A percentile compares a stretch with the other conserved stretches of the same genome.
Evolutionary conservation across 1,140 invertebrate genomes (phyloP).

Genomic region (Belonocnema kinseyi): DNA sequence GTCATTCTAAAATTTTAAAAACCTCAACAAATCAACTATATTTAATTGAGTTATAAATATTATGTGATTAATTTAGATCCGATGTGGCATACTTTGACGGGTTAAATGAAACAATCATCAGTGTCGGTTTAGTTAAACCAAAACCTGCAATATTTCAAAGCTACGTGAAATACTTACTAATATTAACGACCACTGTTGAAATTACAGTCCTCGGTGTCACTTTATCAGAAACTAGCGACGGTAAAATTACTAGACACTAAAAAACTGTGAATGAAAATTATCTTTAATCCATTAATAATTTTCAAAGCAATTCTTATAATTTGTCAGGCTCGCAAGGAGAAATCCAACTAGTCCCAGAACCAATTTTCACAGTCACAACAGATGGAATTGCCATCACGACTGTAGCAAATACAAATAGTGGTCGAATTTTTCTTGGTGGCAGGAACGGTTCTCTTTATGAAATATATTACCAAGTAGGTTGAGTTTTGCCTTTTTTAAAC

Average conservation of each 20-base stretch:
- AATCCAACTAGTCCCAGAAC: constrained; percentile 95
- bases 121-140: constrained; percentile 90
- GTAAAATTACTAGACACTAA: constrained; percentile 59
- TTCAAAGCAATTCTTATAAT: constrained; percentile 16
- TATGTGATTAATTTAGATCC: constrained; percentile 75
- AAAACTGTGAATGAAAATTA: background rate
- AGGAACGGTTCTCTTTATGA: constrained; percentile 97
- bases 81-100: constrained; percentile 97
- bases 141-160: constrained; percentile 91
- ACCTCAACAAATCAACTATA: background rate
- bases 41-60: constrained; percentile 2
- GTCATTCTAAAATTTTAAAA: background rate
- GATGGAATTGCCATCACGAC: constrained; percentile 92
- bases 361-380: constrained; percentile 93
- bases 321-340: constrained; percentile 80
- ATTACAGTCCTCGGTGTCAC: constrained; percentile 92
- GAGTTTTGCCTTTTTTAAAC: constrained; percentile 25
- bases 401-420: constrained; percentile 87
- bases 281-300: constrained; percentile 32
- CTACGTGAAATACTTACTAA: constrained; percentile 94
- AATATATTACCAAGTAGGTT: constrained; percentile 91
- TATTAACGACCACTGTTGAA: constrained; percentile 94
- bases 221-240: constrained; percentile 75
- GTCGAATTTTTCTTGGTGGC: constrained; percentile 96
- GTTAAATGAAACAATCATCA: constrained; percentile 91